These are phyloP conservation scores for Cinara cedri DNA, from an alignment of 2,888 invertebrate species.

Conservation along the genomic window DNA sequence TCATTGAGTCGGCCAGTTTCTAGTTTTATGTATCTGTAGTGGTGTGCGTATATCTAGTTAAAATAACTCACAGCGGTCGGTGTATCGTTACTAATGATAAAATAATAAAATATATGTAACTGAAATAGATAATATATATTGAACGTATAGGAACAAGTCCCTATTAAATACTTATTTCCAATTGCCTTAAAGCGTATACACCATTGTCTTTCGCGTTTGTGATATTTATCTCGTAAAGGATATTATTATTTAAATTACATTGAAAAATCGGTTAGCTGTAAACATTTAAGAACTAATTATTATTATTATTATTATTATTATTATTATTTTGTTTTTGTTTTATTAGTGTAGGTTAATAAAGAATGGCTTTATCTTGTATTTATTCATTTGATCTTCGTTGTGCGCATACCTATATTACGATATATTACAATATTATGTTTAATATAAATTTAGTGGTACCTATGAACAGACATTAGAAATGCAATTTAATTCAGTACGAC, in stretches of 20 bases:
- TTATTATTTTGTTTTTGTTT: neutral
- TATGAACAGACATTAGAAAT: no score
- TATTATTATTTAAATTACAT: constrained; percentile 38
- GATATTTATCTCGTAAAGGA: constrained; percentile 7
- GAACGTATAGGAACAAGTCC: constrained; percentile 6
- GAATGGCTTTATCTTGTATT: constrained; percentile 27
- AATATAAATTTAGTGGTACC: neutral
- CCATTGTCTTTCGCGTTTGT: constrained; percentile 45
- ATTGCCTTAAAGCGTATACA: constrained; percentile 41
- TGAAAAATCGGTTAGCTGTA: constrained; percentile 30
- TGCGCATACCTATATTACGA: no score
- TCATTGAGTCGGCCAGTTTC: no score
- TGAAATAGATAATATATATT: constrained; percentile 13
- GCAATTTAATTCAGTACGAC: neutral
- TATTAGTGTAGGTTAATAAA: constrained; percentile 20
- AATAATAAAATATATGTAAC: neutral
- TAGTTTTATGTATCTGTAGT: neutral
- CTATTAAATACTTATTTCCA: constrained; percentile 31
- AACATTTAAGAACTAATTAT: constrained; percentile 48
- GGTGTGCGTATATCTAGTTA: neutral
- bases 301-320: constrained; percentile 12
- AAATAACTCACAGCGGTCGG: neutral
- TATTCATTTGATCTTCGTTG: constrained; percentile 42
- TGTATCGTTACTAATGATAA: constrained; percentile 31
- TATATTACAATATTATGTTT: no score